phyloP scores from a whole-genome alignment of 2,113 vertebrate species.

The Axis porcinus region DNA sequence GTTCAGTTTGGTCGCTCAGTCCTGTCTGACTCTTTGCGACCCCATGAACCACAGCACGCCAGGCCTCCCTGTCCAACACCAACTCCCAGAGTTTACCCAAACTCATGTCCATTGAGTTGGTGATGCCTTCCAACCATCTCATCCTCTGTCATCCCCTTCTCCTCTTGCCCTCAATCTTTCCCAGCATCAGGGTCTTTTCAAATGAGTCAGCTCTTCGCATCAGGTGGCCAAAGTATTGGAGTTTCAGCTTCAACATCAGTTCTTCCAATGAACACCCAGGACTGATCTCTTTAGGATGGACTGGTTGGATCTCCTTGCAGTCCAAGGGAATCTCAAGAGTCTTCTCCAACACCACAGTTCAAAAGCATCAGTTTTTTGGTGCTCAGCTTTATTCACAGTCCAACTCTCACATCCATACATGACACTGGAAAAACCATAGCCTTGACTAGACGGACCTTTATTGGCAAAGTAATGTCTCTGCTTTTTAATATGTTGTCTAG shows the following conservation, averaged over 20 bases:
- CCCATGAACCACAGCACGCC: neutral
- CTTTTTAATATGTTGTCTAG: too few species aligned
- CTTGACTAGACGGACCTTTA: too few species aligned
- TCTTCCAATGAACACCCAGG: neutral
- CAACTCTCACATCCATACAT: too few species aligned
- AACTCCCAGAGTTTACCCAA: neutral
- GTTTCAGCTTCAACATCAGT: neutral
- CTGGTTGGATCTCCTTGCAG: neutral
- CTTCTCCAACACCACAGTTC: too few species aligned
- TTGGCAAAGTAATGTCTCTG: too few species aligned
- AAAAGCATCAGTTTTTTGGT: too few species aligned
- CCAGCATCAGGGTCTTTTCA: neutral
- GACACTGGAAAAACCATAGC: too few species aligned
- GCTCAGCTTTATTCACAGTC: too few species aligned
- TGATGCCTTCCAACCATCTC: neutral
- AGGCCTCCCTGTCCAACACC: neutral
- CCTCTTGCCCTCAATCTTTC: neutral
- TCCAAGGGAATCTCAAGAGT: neutral
- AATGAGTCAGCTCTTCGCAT: neutral
- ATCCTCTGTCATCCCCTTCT: neutral
- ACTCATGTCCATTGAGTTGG: too few species aligned
- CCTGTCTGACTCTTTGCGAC: fast-evolving
- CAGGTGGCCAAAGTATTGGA: neutral
- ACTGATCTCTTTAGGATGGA: neutral
- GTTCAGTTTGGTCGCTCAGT: neutral